A percentile compares a stretch with the other conserved stretches of the same genome.
These are phyloP conservation scores for Alcis repandata DNA, from an alignment of 2,888 invertebrate species.

Conservation along the genomic window DNA sequence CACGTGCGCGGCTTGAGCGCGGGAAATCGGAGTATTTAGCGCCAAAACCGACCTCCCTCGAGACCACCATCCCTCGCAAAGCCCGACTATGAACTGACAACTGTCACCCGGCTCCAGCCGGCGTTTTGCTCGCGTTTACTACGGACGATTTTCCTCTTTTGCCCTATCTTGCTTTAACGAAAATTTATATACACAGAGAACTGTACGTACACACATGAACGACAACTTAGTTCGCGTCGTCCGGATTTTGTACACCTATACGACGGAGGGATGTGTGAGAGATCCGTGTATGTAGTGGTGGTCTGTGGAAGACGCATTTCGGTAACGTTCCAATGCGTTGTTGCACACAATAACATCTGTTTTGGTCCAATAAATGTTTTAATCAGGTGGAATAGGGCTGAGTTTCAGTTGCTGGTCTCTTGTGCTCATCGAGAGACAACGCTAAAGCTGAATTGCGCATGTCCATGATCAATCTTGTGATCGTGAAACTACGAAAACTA, in stretches of 20 bases:
- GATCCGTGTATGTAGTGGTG: constrained; percentile 58
- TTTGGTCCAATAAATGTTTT: constrained; percentile 57
- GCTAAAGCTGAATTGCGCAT: constrained; percentile 73
- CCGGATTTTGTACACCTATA: constrained; percentile 47
- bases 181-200: constrained; percentile 74
- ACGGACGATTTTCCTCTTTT: constrained; percentile 78
- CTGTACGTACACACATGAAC: constrained; percentile 71
- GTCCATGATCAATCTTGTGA: constrained; percentile 73
- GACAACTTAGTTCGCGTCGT: constrained; percentile 64
- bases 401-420: constrained; percentile 56
- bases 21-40: constrained; percentile 75
- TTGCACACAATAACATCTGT: constrained; percentile 68
- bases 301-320: constrained; percentile 68
- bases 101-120: constrained; percentile 71
- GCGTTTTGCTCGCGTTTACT: constrained; percentile 77
- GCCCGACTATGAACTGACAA: constrained; percentile 77
- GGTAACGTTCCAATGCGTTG: constrained; percentile 63
- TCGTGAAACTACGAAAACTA: constrained; percentile 77
- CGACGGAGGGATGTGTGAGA: constrained; percentile 52
- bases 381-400: constrained; percentile 57
- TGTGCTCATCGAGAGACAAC: constrained; percentile 65
- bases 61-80: constrained; percentile 76
- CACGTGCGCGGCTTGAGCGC: constrained; percentile 74
- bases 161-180: constrained; percentile 79
- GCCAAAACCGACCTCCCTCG: constrained; percentile 64